Evolutionary conservation across 2,888 invertebrate genomes (phyloP), one percentile per base, ranked within the genome.

Genomic region (Oscheius sp.): DNA sequence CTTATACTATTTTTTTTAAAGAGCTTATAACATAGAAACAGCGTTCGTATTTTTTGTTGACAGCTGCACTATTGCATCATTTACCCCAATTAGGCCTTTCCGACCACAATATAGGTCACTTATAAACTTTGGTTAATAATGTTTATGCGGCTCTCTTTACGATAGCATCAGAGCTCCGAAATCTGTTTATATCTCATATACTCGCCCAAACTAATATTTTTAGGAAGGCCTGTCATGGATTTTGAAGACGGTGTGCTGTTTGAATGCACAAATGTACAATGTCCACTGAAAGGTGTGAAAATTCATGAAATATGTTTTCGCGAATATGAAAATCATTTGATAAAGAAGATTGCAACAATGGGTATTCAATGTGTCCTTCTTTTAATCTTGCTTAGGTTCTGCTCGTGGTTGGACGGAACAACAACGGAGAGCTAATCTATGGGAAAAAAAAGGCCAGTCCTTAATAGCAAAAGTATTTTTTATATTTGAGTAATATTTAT

Each of bases 361-460:
- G 77, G 77, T 77, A 26, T 9, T 33, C 6, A 1, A 9, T 1
- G 22, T 22, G 6, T 24, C 33, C 2, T 1, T 17, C 41, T 17
- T n/a, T 56, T 8, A 28, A 3, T 33, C 22, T 26, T n/a, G 12
- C 38, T 50, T 33, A 71, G 82, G 82, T 9, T 80, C 80, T 45
- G 82, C 82, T 49, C 70, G 82, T 3, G 81, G 82, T 8, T 82
- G 82, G 82, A 80, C 80, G 6, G 78, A 77, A 6, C 59, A 72
- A 2, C 80, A 82, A 56, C 74, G 79, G 12, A 65, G 70, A 36
- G 68, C 72, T 28, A 82, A 82, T 59, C 50, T 82, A 17, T 82
- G 82, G 82, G 80, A 78, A 36, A 75, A 75, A 45, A 81, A 81
- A 22, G 81, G 81, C 0, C 74, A 77, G 47, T 67, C 78, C 3